Base-by-base conservation (phyloP, 2,888 invertebrate species). In the Sialis fuliginosa region DNA sequence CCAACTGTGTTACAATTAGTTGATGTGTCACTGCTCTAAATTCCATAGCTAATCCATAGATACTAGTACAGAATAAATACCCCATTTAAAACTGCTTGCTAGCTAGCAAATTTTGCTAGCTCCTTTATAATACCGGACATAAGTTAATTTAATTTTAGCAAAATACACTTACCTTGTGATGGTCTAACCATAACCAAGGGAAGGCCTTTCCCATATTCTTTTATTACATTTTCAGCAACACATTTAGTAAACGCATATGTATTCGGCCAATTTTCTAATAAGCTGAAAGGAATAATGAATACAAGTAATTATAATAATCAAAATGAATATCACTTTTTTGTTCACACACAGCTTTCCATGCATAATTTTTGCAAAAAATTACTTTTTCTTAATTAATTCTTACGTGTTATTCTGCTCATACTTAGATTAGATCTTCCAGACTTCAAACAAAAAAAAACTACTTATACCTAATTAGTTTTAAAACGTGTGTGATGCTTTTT, bases 161-260 rank as follows among this genome's bases (percentile, higher is more conserved):
- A n/a, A n/a, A n/a, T n/a, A 10, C 33, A 22, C 58, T 53, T 51
- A 67, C 67, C 74, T 50, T 79, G 77, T 2, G 76, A 77, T 1
- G 80, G 79, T 46, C 80, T 60, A 48, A 79, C 69, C 47, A 81
- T 70, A 48, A 72, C 73, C 8, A 75, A 58, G 1, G 79, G 78
- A 42, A 80, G 54, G 13, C 63, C 61, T 1, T 52, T 56, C 0
- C 67, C 68, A 52, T 75, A 69, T 44, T 67, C 63, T 7, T 63
- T 57, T 5, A 79, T 60, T 33, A 73, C 56, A 46, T 68, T 63
- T 57, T 81, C 80, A 0, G 77, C 77, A 34, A 80, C 60, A 8
- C 77, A 76, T 62, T 81, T 81, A 1, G 79, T 79, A 58, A 69
- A 75, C 0, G 77, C 73, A 61, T 80, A 81, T 0, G 79, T 78